phyloP scores from a whole-genome alignment of 2,888 invertebrate species.

The Bellardia pandia region DNA sequence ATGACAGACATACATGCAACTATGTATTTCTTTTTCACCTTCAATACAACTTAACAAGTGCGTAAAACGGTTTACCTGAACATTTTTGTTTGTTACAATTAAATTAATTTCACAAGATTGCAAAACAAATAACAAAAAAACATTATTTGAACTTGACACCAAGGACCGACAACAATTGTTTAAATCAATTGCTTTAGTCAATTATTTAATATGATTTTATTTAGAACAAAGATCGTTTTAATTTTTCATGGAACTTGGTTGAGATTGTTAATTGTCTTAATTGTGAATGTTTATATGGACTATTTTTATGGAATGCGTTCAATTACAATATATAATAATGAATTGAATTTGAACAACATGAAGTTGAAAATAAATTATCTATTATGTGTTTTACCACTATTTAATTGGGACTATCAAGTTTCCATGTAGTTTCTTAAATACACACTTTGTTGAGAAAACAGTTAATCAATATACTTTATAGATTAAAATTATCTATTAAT shows the following conservation, averaged over 20 bases:
- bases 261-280: not conserved
- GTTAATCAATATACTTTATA: too few species aligned
- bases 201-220: not conserved
- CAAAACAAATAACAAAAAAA: conserved; percentile 2
- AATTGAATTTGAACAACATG: not conserved
- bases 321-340: not conserved
- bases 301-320: not conserved
- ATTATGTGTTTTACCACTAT: too few species aligned
- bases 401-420: too few species aligned
- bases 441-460: too few species aligned
- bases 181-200: not conserved
- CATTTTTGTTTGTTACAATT: conserved; percentile 51
- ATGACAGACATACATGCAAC: not conserved
- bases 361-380: too few species aligned
- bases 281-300: not conserved
- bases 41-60: conserved; percentile 42
- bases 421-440: too few species aligned
- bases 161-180: conserved; percentile 43
- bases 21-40: conserved; percentile 46
- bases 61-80: conserved; percentile 35
- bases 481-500: too few species aligned
- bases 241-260: not conserved
- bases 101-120: conserved; percentile 52
- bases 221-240: conserved; percentile 21
- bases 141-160: conserved; percentile 50